phyloP scores from a whole-genome alignment of 2,113 vertebrate species.

The Sakesphorus luctuosus region DNA sequence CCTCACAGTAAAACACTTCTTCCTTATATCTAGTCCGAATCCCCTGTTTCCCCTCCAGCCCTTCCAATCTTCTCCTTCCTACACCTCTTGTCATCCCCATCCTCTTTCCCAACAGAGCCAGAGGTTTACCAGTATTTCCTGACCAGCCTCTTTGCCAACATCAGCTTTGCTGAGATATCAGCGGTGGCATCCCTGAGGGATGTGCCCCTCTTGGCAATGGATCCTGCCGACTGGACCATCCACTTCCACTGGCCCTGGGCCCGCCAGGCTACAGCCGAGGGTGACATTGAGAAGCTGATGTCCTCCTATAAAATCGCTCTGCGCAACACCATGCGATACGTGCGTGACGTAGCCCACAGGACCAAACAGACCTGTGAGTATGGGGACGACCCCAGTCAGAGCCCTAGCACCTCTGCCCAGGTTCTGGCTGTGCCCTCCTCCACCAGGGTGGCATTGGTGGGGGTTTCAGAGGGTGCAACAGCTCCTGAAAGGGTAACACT shows the following conservation, averaged over 20 bases:
- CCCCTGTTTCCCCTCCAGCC: neutral
- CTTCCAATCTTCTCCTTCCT: neutral
- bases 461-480: neutral
- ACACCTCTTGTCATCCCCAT: neutral
- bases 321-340: neutral
- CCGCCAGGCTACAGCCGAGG: neutral
- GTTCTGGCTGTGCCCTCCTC: neutral
- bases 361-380: neutral
- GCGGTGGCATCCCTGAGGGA: neutral
- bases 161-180: neutral
- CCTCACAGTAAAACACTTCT: neutral
- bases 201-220: neutral
- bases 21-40: neutral
- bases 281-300: neutral
- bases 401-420: neutral
- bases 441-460: neutral
- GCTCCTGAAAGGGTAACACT: neutral
- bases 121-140: neutral
- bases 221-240: neutral
- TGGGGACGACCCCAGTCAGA: accelerated
- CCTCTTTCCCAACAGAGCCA: neutral
- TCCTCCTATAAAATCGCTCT: neutral
- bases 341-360: neutral
- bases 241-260: conserved; percentile 3
- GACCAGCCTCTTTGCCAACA: neutral